These are phyloP conservation scores for Stichopus chloronotus DNA, from an alignment of 35 echinoderm and acorn worm species.

Conservation along the genomic window DNA sequence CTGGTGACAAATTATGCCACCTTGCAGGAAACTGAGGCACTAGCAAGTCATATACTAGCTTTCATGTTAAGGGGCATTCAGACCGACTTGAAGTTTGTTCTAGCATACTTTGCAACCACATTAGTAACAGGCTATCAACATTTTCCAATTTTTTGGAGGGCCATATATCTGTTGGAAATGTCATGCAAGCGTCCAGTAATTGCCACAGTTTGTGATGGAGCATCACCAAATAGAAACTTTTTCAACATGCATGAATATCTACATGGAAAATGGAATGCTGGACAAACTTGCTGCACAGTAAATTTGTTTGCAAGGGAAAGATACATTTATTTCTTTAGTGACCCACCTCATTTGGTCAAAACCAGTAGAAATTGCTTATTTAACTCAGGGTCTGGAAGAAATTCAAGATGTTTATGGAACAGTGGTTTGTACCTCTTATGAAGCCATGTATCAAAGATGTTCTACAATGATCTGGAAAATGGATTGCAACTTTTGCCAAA, in stretches of 20 bases:
- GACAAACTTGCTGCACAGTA: constrained; percentile 21
- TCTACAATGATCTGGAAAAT: constrained; percentile 19
- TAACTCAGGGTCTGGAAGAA: constrained; percentile 22
- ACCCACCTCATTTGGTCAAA: constrained; percentile 2
- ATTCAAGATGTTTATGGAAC: background rate
- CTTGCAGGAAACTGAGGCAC: background rate
- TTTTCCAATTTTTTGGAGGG: constrained; percentile 12
- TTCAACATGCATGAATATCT: constrained; percentile 37
- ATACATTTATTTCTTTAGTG: constrained; percentile 29
- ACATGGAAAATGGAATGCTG: constrained; percentile 14
- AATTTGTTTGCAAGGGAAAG: constrained; percentile 24
- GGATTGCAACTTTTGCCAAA: constrained; percentile 22
- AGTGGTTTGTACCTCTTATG: constrained; percentile 13
- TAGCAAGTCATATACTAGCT: constrained; percentile 56
- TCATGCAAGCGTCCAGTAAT: background rate
- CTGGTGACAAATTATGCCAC: constrained; percentile 36
- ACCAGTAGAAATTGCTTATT: constrained; percentile 24
- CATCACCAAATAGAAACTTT: constrained; percentile 44
- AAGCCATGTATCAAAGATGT: constrained; percentile 16
- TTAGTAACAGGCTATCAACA: constrained; percentile 16
- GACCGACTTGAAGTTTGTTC: background rate
- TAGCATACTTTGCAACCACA: constrained; percentile 43
- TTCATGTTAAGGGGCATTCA: constrained; percentile 56
- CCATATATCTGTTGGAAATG: constrained; percentile 29
- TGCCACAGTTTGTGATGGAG: constrained; percentile 33